Evolutionary conservation across 2,888 invertebrate species (phyloP).

Genomic region (Ptychoptera albimana): DNA sequence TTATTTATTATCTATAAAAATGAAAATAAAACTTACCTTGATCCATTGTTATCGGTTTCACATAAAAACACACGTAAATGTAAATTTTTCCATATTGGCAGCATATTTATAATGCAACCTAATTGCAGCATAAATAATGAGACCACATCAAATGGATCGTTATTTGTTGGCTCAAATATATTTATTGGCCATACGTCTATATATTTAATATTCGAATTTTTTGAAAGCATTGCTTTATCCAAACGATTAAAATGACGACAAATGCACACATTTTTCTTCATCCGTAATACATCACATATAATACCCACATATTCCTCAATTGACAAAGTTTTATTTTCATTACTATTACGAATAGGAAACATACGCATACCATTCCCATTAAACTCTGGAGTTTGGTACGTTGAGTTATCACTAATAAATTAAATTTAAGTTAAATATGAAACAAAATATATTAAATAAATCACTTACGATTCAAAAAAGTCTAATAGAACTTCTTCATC

Average conservation of each 20-base stretch:
- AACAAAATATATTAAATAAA: background rate
- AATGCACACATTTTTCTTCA: conserved; percentile 89
- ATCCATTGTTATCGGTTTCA: conserved; percentile 31
- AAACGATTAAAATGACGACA: conserved; percentile 81
- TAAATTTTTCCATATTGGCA: conserved; percentile 72
- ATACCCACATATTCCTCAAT: conserved; percentile 64
- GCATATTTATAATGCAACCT: conserved; percentile 88
- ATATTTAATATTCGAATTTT: conserved; percentile 40
- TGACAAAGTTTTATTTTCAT: conserved; percentile 31
- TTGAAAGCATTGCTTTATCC: conserved; percentile 38
- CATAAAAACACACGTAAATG: conserved; percentile 78
- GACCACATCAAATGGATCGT: conserved; percentile 74
- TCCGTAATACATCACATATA: conserved; percentile 71
- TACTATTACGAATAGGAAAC: conserved; percentile 38
- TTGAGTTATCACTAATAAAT: conserved; percentile 36
- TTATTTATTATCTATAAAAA: conserved; percentile 9
- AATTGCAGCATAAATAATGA: conserved; percentile 92
- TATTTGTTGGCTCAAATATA: conserved; percentile 60
- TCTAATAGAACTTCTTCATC: conserved; percentile 61
- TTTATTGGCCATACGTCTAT: conserved; percentile 99
- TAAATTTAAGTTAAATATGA: background rate
- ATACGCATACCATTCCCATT: conserved; percentile 31
- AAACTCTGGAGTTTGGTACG: conserved; percentile 42
- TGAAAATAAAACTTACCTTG: background rate
- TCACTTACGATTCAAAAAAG: conserved; percentile 54